Evolutionary conservation across 2,797 vertebrate species (phyloP), one percentile per base, ranked within the genome.

Genomic region (Lateolabrax maculatus): DNA sequence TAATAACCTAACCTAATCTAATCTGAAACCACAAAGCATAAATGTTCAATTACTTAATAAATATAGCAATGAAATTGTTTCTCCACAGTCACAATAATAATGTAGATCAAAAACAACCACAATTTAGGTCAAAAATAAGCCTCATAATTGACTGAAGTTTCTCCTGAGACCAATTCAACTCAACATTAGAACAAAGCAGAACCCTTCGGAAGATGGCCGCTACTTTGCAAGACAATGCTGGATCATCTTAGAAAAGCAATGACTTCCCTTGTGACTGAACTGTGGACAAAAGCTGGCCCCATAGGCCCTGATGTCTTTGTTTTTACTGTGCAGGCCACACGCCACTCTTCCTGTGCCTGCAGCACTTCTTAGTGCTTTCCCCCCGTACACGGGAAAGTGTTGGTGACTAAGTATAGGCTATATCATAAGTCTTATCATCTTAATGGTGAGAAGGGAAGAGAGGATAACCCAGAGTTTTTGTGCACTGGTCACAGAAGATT

Each of bases 291-390:
- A 87, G 89, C 84, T 34, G 75, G 19, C 85, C 83, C 82, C 46
- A 36, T 39, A 27, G 82, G 64, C 81, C 88, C 86, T 86, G 79
- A 90, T 88, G 90, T 89, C 91, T 93, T 94, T 91, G 90, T 93
- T 93, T 92, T 84, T 68, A 66, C 83, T 44, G 8, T 71, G 67
- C 76, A 68, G 85, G 83, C 87, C 84, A 67, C 89, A 80, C 83
- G 88, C 82, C 87, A 41, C 75, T 89, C 84, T 87, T 89, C 88
- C 84, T 65, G 46, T 12, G 48, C 81, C 71, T 71, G 79, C 81
- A 68, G 76, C 10, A 31, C 68, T 62, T 81, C 71, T 77, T 84
- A 77, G 80, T 29, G 12, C 21, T 23, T 75, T 36, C 57, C 53
- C 53, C 19, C 15, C 23, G 18, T 43, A 39, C 23, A 19, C 76